These are phyloP conservation scores for Australoheros scitulus DNA, from an alignment of 2,113 vertebrate species.

Conservation along the genomic window DNA sequence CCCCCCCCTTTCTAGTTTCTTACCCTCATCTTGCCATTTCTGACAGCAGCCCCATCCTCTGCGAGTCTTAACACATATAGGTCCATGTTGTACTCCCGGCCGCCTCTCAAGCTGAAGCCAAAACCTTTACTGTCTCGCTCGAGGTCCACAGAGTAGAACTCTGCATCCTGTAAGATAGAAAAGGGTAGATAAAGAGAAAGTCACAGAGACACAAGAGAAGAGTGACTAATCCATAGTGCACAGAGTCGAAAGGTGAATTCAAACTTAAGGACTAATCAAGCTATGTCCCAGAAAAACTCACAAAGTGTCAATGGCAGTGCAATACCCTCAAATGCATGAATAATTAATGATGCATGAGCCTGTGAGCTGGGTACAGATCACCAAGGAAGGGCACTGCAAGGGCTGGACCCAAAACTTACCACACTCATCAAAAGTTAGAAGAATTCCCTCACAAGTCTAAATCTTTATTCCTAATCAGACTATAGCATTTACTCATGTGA, in stretches of 20 bases:
- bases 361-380: constrained; percentile 55
- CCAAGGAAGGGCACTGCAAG: constrained; percentile 55
- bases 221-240: constrained; percentile 23
- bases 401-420: constrained; percentile 33
- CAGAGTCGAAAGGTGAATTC: constrained; percentile 33
- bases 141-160: constrained; percentile 96
- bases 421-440: constrained; percentile 19
- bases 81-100: constrained; percentile 98
- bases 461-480: not conserved
- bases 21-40: constrained; percentile 98
- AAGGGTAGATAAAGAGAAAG: constrained; percentile 56
- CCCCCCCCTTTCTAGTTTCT: constrained; percentile 17
- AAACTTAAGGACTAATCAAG: constrained; percentile 56
- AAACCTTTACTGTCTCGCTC: constrained; percentile 97
- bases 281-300: constrained; percentile 45
- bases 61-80: constrained; percentile 95
- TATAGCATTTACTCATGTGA: not conserved
- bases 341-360: constrained; percentile 52
- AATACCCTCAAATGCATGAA: constrained; percentile 59
- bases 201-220: constrained; percentile 51
- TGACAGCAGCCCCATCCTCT: constrained; percentile 94
- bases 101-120: constrained; percentile 96
- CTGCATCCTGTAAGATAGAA: constrained; percentile 85
- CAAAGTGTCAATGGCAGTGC: constrained; percentile 56
- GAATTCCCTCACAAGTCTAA: not conserved